phyloP scores from a whole-genome alignment of 2,797 vertebrate species.

The Sebastolobus altivelis region DNA sequence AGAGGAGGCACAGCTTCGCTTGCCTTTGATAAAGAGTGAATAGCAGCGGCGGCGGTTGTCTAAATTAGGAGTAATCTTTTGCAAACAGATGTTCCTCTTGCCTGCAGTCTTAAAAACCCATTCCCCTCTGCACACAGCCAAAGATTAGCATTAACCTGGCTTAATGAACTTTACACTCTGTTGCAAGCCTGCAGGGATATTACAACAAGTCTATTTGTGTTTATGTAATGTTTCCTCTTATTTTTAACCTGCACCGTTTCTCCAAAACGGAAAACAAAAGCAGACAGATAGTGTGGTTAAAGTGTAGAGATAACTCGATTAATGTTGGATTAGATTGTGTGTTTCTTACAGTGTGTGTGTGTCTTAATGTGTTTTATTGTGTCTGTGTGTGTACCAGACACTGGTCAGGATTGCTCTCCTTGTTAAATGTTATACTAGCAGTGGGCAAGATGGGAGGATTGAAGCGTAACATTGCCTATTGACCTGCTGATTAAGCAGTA shows the following conservation, averaged over 20 bases:
- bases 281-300: constrained; percentile 4
- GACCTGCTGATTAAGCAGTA: constrained; percentile 85
- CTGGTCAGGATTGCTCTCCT: constrained; percentile 43
- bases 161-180: constrained; percentile 85
- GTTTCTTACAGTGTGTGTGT: constrained; percentile 14
- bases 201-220: constrained; percentile 74
- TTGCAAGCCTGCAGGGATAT: constrained; percentile 77
- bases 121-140: constrained; percentile 62
- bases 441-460: constrained; percentile 66
- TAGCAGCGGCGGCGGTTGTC: constrained; percentile 59
- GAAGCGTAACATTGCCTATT: constrained; percentile 79
- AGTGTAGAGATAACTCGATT: constrained; percentile 2
- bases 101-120: constrained; percentile 79
- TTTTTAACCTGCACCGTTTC: constrained; percentile 51
- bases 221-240: constrained; percentile 64
- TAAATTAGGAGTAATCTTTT: constrained; percentile 78
- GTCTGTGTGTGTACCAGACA: constrained; percentile 28
- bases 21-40: constrained; percentile 66
- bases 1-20: constrained; percentile 51
- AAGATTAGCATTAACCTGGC: constrained; percentile 83
- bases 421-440: constrained; percentile 72
- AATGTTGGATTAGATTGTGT: constrained; percentile 13
- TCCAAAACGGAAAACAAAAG: constrained; percentile 21
- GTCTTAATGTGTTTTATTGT: constrained; percentile 38
- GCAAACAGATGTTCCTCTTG: constrained; percentile 82